Conservation (phyloP, 2,797 vertebrate species). For the Sebastes iracundus region DNA sequence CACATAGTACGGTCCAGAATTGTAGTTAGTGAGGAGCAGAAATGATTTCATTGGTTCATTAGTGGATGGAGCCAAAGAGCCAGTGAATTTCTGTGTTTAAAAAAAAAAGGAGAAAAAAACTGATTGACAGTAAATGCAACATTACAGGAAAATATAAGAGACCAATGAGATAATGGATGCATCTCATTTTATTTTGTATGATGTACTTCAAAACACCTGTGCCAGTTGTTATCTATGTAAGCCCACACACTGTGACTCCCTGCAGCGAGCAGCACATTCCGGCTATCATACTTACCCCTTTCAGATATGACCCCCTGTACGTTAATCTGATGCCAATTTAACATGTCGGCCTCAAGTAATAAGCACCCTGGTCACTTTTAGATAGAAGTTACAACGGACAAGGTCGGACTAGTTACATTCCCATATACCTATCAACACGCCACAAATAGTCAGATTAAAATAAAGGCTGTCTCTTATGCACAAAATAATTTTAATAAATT, state of each 20-base stretch:
- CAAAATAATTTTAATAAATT: not conserved
- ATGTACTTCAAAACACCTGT: not conserved
- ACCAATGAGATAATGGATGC: not conserved
- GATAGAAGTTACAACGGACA: not conserved
- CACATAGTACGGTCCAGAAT: not conserved
- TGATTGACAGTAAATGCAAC: not conserved
- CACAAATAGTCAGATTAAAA: not conserved
- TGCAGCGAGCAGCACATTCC: not conserved
- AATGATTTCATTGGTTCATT: not conserved
- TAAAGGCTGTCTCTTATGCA: not conserved
- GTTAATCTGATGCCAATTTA: not conserved
- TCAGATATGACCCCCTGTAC: not conserved
- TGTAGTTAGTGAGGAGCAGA: not conserved
- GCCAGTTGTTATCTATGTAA: not conserved
- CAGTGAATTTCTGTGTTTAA: not conserved
- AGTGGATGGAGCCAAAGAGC: not conserved
- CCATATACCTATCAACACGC: not conserved
- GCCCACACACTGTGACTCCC: not conserved
- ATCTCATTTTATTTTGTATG: not conserved
- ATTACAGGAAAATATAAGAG: not conserved
- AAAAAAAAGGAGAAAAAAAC: not conserved
- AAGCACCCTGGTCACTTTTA: not conserved
- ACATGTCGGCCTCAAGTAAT: not conserved
- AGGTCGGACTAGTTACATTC: not conserved
- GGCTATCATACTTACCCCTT: not conserved